Conservation (phyloP, 2,797 vertebrate species). For the Halcyon leucocephala region DNA sequence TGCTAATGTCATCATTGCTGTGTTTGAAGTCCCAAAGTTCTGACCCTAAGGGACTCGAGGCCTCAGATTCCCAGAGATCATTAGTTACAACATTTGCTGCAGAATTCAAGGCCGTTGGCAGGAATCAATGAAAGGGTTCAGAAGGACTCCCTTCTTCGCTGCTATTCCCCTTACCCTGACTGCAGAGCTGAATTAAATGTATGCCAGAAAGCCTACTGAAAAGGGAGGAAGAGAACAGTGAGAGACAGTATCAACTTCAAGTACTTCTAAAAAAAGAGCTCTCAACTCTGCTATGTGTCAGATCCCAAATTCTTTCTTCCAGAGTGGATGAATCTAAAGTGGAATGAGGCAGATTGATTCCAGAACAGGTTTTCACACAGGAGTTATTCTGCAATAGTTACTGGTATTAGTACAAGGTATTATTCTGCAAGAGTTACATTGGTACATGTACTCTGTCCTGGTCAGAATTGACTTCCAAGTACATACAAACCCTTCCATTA, state of each 20-base stretch:
- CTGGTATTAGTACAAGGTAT: not conserved
- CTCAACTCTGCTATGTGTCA: not conserved
- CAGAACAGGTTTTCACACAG: conserved; percentile 2
- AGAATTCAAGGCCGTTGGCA: not conserved
- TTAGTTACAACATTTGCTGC: not conserved
- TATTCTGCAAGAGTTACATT: not conserved
- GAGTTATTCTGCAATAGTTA: not conserved
- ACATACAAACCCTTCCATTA: not conserved
- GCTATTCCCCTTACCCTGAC: not conserved
- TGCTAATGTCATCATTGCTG: not conserved
- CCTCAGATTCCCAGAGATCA: too few species aligned
- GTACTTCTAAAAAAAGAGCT: not conserved
- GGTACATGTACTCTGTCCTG: not conserved
- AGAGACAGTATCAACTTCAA: not conserved
- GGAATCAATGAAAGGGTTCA: not conserved
- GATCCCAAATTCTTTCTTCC: not conserved
- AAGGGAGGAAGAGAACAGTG: not conserved
- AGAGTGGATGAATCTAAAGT: not conserved
- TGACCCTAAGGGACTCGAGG: not conserved
- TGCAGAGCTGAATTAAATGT: not conserved
- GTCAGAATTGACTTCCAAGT: conserved; percentile 9
- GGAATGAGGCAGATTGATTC: not conserved
- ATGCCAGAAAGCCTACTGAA: not conserved
- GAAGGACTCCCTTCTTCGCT: not conserved
- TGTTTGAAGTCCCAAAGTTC: not conserved